Percentiles rank a stretch among this genome's conserved stretches.
Evolutionary conservation across 2,888 invertebrate genomes (phyloP).

Genomic region (Pinctada fucata): DNA sequence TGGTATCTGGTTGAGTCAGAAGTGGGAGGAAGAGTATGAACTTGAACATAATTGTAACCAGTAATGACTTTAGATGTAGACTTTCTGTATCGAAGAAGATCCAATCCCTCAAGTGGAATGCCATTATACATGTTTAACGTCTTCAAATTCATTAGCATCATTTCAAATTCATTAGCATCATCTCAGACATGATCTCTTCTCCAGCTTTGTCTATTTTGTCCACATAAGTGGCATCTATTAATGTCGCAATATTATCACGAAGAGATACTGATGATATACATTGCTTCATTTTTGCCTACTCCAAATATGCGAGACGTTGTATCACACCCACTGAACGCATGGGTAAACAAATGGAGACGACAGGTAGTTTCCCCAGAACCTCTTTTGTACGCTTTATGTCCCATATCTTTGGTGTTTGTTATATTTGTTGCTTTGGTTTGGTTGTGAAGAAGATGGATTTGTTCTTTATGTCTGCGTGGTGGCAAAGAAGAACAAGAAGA

Average conservation of each 20-base stretch:
- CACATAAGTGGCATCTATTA: neutral
- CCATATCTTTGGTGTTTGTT: conserved; percentile 32
- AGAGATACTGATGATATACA: conserved; percentile 23
- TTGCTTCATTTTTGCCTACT: conserved; percentile 40
- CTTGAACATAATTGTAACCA: conserved; percentile 41
- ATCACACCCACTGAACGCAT: conserved; percentile 54
- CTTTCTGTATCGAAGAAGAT: conserved; percentile 15
- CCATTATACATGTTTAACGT: conserved; percentile 15
- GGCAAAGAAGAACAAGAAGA: conserved; percentile 55
- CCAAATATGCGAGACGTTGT: conserved; percentile 49
- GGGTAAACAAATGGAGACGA: conserved; percentile 41
- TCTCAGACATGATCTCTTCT: conserved; percentile 22
- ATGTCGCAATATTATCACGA: neutral
- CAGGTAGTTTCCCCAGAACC: conserved; percentile 31
- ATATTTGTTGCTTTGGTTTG: conserved; percentile 27
- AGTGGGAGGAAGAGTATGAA: conserved; percentile 51
- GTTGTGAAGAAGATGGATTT: conserved; percentile 35
- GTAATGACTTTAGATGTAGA: conserved; percentile 38
- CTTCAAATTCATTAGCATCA: neutral
- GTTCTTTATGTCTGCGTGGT: conserved; percentile 37
- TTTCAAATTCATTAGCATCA: neutral
- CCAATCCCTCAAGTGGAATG: neutral
- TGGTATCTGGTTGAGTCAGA: conserved; percentile 48
- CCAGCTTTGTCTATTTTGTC: conserved; percentile 34
- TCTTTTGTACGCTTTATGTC: conserved; percentile 40